Base-by-base conservation (phyloP, 2,113 vertebrate genomes). In the Forbesichthys agassizii region DNA sequence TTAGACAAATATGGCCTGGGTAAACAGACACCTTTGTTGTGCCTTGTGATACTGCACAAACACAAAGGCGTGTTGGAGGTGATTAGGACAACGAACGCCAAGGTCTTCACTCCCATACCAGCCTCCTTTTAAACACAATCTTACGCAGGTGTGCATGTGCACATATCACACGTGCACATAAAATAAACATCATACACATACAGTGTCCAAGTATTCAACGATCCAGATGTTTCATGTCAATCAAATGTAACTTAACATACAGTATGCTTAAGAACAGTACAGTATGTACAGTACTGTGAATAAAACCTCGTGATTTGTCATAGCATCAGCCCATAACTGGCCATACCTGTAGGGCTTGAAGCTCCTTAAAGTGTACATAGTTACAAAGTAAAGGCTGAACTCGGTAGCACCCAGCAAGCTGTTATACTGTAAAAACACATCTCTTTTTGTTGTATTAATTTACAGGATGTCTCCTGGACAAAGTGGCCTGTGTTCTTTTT, bases 51-150 rank as follows among this genome's bases (percentile, higher is more conserved):
- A 80, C 75, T 80, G 83, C 79, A 73, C 86, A 84, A 82, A 85
- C 80, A 83, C 61, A 82, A 78, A 74, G 79, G 78, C 75, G 68
- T 86, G 81, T 79, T 9, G 46, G 54, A 63, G 69, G 83, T 72
- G 80, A 86, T 87, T 84, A 86, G 72, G 83, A 88, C 81, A 87
- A 86, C 81, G 82, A 85, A 87, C 77, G 86, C 83, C 82, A 83
- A 84, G 70, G 84, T 82, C 80, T 83, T 86, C 75, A 80, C 69
- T 64, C 65, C 51, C 71, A 72, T 88, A 87, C 89, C 86, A 76
- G 80, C 49, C 71, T 36, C 73, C 78, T 59, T 78, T 69, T 71
- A 65, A 77, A 18, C 18, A 7, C 77, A 71, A 20, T 60, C 73
- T 46, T 71, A 78, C 80, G 83, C 86, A 87, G 78, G 82, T 84